These are phyloP conservation scores for Glyptemys insculpta DNA, from an alignment of 2,797 vertebrate genomes.

Conservation along the genomic window DNA sequence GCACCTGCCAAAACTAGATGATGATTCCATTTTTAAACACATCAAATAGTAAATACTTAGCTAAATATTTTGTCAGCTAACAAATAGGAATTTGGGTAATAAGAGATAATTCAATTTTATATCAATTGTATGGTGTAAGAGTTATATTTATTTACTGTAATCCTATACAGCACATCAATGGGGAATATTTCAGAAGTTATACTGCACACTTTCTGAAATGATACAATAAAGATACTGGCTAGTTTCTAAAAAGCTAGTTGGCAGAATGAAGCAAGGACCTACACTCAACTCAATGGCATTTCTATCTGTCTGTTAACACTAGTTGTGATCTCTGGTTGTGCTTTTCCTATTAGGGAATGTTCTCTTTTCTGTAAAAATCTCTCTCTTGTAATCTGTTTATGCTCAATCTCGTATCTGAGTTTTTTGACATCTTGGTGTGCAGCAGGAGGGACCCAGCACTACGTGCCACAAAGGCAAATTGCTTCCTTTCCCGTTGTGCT, in stretches of 20 bases:
- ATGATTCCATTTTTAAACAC: conserved; percentile 13
- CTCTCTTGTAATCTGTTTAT: neutral
- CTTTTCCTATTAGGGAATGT: neutral
- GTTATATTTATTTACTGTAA: neutral
- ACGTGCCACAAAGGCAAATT: neutral
- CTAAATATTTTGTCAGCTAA: conserved; percentile 58
- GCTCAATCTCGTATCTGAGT: neutral
- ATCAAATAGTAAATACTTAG: neutral
- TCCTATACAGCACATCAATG: neutral
- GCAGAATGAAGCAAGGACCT: neutral
- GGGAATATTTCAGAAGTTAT: neutral
- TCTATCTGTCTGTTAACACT: neutral
- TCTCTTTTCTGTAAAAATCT: neutral
- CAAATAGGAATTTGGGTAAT: neutral
- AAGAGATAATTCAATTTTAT: neutral
- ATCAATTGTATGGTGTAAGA: neutral
- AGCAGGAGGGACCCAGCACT: neutral
- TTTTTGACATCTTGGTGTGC: neutral
- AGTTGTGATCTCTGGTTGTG: neutral
- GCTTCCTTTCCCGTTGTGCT: neutral
- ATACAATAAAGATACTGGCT: neutral
- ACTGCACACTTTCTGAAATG: neutral
- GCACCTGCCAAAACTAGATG: conserved; percentile 44
- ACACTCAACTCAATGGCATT: neutral
- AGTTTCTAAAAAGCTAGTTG: neutral